Percentiles rank a stretch among this genome's conserved stretches.
Evolutionary conservation across 2,113 vertebrate genomes (phyloP).

Genomic region (Sinocyclocheilus grahami): DNA sequence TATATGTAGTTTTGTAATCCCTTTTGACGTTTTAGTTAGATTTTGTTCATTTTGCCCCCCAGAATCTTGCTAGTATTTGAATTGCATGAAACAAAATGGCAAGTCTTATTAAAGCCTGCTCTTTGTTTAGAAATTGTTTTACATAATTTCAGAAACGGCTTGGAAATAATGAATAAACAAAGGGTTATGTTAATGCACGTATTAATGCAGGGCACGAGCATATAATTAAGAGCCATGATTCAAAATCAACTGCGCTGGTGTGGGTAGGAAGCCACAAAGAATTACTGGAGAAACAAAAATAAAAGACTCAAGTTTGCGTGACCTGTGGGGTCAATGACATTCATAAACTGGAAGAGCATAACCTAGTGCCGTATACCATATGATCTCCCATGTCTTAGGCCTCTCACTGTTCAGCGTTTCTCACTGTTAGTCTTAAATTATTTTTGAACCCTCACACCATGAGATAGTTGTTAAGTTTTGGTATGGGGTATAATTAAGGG

Average conservation of each 20-base stretch:
- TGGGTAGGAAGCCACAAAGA: neutral
- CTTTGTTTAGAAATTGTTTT: slow-evolving; percentile 80
- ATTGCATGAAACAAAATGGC: slow-evolving; percentile 81
- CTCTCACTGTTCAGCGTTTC: neutral
- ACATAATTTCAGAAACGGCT: slow-evolving; percentile 78
- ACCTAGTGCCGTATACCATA: neutral
- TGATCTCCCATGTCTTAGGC: slow-evolving; percentile 12
- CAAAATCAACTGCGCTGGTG: slow-evolving; percentile 47
- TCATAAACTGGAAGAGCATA: neutral
- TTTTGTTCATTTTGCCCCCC: slow-evolving; percentile 74
- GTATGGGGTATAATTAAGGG: neutral
- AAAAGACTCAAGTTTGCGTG: neutral
- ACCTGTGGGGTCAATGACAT: slow-evolving; percentile 11
- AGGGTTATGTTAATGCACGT: slow-evolving; percentile 76
- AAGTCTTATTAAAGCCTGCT: slow-evolving; percentile 78
- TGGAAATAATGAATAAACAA: slow-evolving; percentile 83
- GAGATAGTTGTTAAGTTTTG: neutral
- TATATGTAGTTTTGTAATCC: slow-evolving; percentile 63
- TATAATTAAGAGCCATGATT: slow-evolving; percentile 76
- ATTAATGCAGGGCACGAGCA: slow-evolving; percentile 78
- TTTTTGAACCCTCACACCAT: neutral
- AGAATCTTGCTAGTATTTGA: slow-evolving; percentile 74
- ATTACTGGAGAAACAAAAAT: slow-evolving; percentile 28
- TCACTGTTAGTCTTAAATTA: neutral
- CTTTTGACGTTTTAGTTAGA: slow-evolving; percentile 69